Conservation (phyloP, 2,113 vertebrate genomes). For the Trematocara unimaculatum region DNA sequence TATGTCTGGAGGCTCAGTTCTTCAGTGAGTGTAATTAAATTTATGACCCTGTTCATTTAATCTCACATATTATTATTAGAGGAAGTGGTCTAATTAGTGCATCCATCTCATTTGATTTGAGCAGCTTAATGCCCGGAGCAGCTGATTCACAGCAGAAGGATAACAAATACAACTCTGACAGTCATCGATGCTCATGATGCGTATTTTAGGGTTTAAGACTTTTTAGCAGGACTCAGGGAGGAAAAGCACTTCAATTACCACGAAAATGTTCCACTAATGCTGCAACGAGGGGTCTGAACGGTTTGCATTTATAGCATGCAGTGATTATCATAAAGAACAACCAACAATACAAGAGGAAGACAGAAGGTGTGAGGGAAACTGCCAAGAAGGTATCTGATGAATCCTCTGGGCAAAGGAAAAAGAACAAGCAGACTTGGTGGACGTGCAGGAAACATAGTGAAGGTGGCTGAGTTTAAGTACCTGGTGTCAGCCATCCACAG, state of each 20-base stretch:
- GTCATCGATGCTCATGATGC: neutral
- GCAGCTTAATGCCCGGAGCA: neutral
- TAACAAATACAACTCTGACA: neutral
- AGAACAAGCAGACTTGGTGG: neutral
- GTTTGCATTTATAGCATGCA: neutral
- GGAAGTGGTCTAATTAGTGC: conserved; percentile 21
- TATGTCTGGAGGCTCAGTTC: conserved; percentile 30
- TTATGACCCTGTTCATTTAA: conserved; percentile 30
- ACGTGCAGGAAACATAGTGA: neutral
- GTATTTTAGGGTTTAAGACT: neutral
- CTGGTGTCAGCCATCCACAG: neutral
- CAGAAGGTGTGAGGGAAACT: neutral
- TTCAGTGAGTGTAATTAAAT: conserved; percentile 25
- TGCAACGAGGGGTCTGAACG: neutral
- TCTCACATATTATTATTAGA: conserved; percentile 28
- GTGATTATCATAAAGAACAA: neutral
- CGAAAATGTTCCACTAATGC: neutral
- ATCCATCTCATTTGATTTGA: conserved; percentile 5
- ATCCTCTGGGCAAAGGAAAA: neutral
- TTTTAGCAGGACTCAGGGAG: neutral
- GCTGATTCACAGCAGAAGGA: neutral
- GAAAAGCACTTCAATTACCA: neutral
- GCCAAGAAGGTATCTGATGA: neutral
- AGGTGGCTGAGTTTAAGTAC: neutral
- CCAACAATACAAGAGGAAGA: neutral